A percentile compares a stretch with the other conserved stretches of the same genome.
phyloP scores from a whole-genome alignment of 1,140 invertebrate genomes.

The Dendroctonus ponderosae region DNA sequence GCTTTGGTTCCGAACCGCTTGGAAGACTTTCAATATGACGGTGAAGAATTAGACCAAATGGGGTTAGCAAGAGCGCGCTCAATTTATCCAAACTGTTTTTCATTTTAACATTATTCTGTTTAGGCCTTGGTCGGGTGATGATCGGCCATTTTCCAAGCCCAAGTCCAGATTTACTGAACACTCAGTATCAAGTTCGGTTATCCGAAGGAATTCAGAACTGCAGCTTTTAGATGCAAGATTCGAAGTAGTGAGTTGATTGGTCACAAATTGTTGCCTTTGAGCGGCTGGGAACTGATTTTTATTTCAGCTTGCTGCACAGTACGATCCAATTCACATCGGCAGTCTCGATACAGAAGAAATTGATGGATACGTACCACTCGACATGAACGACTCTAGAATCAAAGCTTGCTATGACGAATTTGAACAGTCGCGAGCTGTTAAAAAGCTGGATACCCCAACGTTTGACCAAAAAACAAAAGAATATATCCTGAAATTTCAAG shows the following conservation, averaged over 20 bases:
- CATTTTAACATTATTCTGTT: not conserved
- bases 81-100: not conserved
- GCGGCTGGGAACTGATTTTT: not conserved
- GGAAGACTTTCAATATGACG: slow-evolving; percentile 44
- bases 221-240: slow-evolving; percentile 85
- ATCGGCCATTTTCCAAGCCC: slow-evolving; percentile 61
- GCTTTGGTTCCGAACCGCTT: slow-evolving; percentile 49
- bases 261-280: not conserved
- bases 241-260: slow-evolving; percentile 67
- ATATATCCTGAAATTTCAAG: slow-evolving; percentile 47
- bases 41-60: slow-evolving; percentile 56
- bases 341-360: slow-evolving; percentile 87
- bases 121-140: slow-evolving; percentile 49
- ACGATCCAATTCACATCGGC: slow-evolving; percentile 89
- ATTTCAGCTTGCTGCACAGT: slow-evolving; percentile 68
- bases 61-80: slow-evolving; percentile 9
- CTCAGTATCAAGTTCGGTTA: slow-evolving; percentile 90
- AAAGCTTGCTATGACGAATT: slow-evolving; percentile 62
- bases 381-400: slow-evolving; percentile 57
- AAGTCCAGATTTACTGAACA: slow-evolving; percentile 91
- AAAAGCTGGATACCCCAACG: slow-evolving; percentile 58
- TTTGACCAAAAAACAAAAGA: slow-evolving; percentile 36
- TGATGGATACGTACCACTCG: slow-evolving; percentile 67
- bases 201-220: slow-evolving; percentile 81
- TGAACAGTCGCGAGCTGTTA: slow-evolving; percentile 56